phyloP scores from a whole-genome alignment of 1,140 invertebrate genomes.

The Conus ventricosus region DNA sequence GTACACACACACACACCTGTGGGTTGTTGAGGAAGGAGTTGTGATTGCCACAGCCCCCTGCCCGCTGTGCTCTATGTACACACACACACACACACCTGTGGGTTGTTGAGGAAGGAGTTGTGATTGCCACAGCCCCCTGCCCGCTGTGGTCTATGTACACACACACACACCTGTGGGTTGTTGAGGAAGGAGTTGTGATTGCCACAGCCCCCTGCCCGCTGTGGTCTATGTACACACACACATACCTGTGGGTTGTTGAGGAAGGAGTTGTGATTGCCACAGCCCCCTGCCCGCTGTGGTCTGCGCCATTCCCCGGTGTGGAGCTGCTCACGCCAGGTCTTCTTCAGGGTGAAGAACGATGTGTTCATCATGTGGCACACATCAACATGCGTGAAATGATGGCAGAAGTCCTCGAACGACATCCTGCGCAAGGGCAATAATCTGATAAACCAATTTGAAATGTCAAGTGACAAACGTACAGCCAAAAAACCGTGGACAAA shows the following conservation, averaged over 20 bases:
- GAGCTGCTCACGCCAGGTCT: conserved; percentile 60
- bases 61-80: conserved; percentile 48
- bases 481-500: too few relatives aligned
- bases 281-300: conserved; percentile 58
- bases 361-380: conserved; percentile 70
- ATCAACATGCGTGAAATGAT: conserved; percentile 65
- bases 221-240: conserved; percentile 29
- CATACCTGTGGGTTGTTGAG: conserved; percentile 67
- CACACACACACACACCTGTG: conserved; percentile 61
- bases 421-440: conserved; percentile 54
- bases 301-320: conserved; percentile 56
- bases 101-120: conserved; percentile 64
- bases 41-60: conserved; percentile 66
- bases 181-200: conserved; percentile 63
- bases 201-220: conserved; percentile 62
- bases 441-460: too few relatives aligned
- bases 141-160: conserved; percentile 51
- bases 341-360: conserved; percentile 65
- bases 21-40: conserved; percentile 65
- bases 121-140: conserved; percentile 65
- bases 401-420: conserved; percentile 71
- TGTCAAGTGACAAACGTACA: too few relatives aligned
- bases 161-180: conserved; percentile 64
- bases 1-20: conserved; percentile 60
- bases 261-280: conserved; percentile 63